phyloP scores from a whole-genome alignment of 2,888 invertebrate genomes.

The Branchipolynoe longqiensis region DNA sequence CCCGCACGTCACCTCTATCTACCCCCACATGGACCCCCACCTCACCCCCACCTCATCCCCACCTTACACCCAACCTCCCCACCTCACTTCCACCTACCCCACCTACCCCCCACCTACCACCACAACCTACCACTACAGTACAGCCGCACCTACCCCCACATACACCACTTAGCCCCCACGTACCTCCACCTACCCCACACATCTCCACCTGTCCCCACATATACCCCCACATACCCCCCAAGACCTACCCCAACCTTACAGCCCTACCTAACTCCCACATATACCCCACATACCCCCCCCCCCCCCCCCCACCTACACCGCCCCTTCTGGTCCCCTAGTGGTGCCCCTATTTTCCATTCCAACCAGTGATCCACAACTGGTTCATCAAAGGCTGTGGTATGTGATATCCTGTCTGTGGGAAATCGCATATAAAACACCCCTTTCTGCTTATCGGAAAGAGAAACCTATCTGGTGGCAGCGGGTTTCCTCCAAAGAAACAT shows the following conservation, averaged over 20 bases:
- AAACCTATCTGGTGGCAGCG: no score
- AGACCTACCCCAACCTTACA: neutral
- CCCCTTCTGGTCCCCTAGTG: neutral
- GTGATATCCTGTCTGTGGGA: no score
- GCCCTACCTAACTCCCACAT: neutral
- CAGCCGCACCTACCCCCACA: neutral
- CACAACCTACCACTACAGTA: neutral
- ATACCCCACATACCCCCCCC: neutral
- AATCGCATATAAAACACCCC: no score
- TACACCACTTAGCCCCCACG: neutral
- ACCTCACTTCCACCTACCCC: neutral
- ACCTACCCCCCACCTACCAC: conserved; percentile 7
- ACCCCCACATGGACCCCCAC: neutral
- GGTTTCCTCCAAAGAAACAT: no score
- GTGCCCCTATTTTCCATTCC: neutral
- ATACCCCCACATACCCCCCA: neutral
- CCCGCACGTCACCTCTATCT: neutral
- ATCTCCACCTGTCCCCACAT: neutral
- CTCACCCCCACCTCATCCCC: neutral
- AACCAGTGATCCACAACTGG: no score
- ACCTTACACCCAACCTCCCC: neutral
- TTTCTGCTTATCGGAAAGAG: no score
- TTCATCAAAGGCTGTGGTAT: no score
- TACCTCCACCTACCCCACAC: neutral
- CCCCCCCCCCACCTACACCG: neutral